Percentiles rank a stretch among this genome's conserved stretches.
phyloP scores from a whole-genome alignment of 2,113 vertebrate genomes.

The Zootoca vivipara region DNA sequence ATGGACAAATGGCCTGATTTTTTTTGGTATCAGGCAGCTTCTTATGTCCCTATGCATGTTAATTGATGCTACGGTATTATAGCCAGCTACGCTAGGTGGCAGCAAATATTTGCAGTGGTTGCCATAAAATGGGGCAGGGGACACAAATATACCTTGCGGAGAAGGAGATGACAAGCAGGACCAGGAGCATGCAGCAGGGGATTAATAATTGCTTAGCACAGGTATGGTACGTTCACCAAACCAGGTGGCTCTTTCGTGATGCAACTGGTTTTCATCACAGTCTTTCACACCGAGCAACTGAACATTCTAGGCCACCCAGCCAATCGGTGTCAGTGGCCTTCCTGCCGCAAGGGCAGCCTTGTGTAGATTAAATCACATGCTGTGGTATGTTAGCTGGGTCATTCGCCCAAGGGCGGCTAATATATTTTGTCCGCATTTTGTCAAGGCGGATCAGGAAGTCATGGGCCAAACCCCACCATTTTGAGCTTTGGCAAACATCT shows the following conservation, averaged over 20 bases:
- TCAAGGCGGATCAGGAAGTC: neutral
- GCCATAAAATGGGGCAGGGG: neutral
- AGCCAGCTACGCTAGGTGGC: neutral
- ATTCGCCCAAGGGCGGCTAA: neutral
- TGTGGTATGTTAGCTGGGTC: neutral
- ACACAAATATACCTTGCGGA: neutral
- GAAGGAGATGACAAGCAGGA: neutral
- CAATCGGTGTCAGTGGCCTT: neutral
- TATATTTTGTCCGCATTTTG: neutral
- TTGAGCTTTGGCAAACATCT: neutral
- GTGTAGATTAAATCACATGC: neutral
- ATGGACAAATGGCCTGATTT: too few species aligned
- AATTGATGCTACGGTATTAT: neutral
- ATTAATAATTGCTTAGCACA: neutral
- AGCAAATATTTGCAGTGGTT: conserved; percentile 9
- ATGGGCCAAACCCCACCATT: neutral
- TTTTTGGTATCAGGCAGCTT: too few species aligned
- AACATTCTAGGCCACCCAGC: neutral
- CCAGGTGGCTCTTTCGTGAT: neutral
- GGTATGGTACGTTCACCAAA: neutral
- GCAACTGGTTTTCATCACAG: neutral
- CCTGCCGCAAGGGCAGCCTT: neutral
- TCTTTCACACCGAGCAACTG: neutral
- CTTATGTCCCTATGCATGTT: too few species aligned
- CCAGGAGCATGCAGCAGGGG: neutral